phyloP scores from a whole-genome alignment of 2,888 invertebrate species.

The Zygaena filipendulae region DNA sequence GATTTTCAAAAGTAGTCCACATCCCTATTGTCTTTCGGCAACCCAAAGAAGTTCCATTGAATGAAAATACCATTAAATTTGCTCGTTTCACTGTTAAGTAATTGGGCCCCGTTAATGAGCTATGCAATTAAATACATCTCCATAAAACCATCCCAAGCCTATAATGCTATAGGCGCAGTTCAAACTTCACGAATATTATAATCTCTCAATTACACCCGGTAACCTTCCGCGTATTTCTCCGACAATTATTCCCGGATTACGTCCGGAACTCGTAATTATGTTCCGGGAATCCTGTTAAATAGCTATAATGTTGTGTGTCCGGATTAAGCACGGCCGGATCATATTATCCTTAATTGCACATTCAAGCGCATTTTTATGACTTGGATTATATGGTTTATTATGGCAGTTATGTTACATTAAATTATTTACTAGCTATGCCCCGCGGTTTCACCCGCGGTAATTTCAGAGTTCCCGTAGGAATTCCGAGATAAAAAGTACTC shows the following conservation, averaged over 20 bases:
- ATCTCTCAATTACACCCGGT: conserved; percentile 28
- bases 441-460: no score
- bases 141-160: background rate
- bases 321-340: conserved; percentile 51
- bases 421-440: no score
- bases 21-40: no score
- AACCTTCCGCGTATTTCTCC: conserved; percentile 51
- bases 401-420: background rate
- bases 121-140: no score
- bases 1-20: no score
- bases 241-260: conserved; percentile 59
- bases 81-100: no score
- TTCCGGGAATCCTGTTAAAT: conserved; percentile 53
- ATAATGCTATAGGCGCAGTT: background rate
- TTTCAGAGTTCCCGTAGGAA: no score
- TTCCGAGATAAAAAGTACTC: no score
- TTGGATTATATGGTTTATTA: conserved; percentile 20
- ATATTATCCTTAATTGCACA: conserved; percentile 54
- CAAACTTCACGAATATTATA: background rate
- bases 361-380: conserved; percentile 50
- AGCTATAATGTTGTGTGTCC: conserved; percentile 54
- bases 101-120: no score
- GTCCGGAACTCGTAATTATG: conserved; percentile 50
- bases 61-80: no score
- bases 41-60: no score